Base-by-base conservation (phyloP, 1,140 invertebrate genomes). In the Trypoxylus dichotomus region DNA sequence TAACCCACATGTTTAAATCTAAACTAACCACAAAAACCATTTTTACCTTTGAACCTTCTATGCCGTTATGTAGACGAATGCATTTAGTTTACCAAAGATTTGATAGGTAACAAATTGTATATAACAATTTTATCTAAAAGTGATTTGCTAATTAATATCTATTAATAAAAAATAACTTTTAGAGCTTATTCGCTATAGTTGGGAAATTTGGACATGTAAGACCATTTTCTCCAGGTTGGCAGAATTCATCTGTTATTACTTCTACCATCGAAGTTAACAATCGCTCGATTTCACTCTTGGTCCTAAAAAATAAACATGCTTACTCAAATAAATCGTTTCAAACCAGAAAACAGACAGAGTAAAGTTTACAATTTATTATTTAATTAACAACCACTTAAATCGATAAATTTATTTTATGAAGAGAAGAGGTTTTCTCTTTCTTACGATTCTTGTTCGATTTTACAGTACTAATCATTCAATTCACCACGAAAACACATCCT, bases 181-280 rank as follows among this genome's bases (percentile, higher is more conserved):
- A n/a, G 3, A 47, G 32, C 32, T 37, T 37, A 37, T 37, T 37
- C 5, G 5, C 1, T 37, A 37, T 8, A 2, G 5, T 37, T 27
- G 60, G 60, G 11, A 24, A 29, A 13, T 13, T 10, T 27, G 60
- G 60, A 11, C 24, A 27, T 10, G 7, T 27, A 15, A 97, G 87
- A n/a, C 89, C 88, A 86, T 96, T 94, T 79, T 90, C 85, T 79
- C 91, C 87, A 0, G 96, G 96, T 84, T 96, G 90, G 74, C 96
- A 89, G 80, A 97, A 93, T 83, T 97, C 94, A 47, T 91, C 86
- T 13, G 96, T 90, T 76, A 97, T 91, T 58, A 90, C 92, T 25
- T 91, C 85, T 7, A 97, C 92, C 91, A 97, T 94, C 79, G 92
- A 90, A n/a, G 90, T 86, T 3, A 97, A 85, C 37, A 91, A 91